Evolutionary conservation across 2,888 invertebrate genomes (phyloP), one percentile per base, ranked within the genome.

Genomic region (Spisula solida): DNA sequence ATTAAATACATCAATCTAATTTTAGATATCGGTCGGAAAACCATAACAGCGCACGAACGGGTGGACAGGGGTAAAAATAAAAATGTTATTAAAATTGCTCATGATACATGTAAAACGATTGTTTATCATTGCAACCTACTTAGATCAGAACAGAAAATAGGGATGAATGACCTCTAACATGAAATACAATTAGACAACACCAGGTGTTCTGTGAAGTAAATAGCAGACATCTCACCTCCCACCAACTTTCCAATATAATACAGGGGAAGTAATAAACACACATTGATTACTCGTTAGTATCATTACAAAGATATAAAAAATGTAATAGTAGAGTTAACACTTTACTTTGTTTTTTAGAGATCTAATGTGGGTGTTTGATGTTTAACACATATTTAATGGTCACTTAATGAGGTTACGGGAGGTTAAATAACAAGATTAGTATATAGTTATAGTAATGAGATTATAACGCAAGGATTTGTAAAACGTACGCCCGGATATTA

Each of bases 371-470:
- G 14, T 29, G 10, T 75, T 31, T 75, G 75, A 75, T 31, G 75
- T 75, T 75, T 75, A 75, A 75, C 75, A 34, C 29, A 25, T 75
- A 75, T n/a, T 66, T 75, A 75, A 75, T 75, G 75, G 31, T 75
- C 34, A 75, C 31, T 75, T 16, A 31, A 75, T 75, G 75, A 29
- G 75, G 16, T 34, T 31, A 18, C 18, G 12, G 34, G 18, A 75
- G 75, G 75, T 75, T 31, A 31, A 31, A 34, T 31, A 31, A 16
- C 75, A 31, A 34, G n/a, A 10, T 66, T 0, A 6, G 5, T 12
- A 51, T 51, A 16, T 8, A 51, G 51, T 16, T 16, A 51, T 16
- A 51, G 51, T 16, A 12, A 51, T 51, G 12, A 14, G 51, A 16
- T 51, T 51, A 51, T 51, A 51, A 12, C 51, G 16, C 10, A 51